These are phyloP conservation scores for Passerculus sandwichensis DNA, from an alignment of 2,797 vertebrate genomes.

Conservation along the genomic window DNA sequence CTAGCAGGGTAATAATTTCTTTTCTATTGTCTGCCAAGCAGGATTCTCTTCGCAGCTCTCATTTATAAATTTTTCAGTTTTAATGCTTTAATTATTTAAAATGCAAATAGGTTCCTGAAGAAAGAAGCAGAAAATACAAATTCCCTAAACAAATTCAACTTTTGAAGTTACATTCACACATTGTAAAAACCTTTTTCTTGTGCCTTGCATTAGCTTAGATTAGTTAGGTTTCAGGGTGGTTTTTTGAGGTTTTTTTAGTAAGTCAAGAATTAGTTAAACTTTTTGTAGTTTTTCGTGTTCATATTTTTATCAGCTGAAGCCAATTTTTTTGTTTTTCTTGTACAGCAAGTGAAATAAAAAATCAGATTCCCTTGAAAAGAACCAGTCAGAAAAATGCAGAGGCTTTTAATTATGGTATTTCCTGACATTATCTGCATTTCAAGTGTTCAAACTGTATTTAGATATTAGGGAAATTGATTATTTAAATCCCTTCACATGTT, in stretches of 20 bases:
- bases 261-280: neutral
- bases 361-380: neutral
- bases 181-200: constrained; percentile 13
- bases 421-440: neutral
- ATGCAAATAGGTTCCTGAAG: constrained; percentile 80
- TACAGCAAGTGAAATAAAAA: neutral
- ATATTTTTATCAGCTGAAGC: neutral
- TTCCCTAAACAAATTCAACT: constrained; percentile 74
- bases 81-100: constrained; percentile 86
- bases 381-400: neutral
- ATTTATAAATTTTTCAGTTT: constrained; percentile 85
- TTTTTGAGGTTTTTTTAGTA: rapidly evolving
- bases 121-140: constrained; percentile 77
- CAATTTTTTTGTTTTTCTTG: neutral
- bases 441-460: neutral
- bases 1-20: constrained; percentile 71
- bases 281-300: neutral
- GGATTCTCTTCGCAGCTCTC: constrained; percentile 75
- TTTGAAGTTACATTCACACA: constrained; percentile 35
- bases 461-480: neutral
- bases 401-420: neutral
- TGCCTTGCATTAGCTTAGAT: neutral
- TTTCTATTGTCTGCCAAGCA: constrained; percentile 77
- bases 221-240: neutral
- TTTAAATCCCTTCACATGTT: neutral